phyloP scores from a whole-genome alignment of 2,888 invertebrate genomes.

The Diabrotica balteata region DNA sequence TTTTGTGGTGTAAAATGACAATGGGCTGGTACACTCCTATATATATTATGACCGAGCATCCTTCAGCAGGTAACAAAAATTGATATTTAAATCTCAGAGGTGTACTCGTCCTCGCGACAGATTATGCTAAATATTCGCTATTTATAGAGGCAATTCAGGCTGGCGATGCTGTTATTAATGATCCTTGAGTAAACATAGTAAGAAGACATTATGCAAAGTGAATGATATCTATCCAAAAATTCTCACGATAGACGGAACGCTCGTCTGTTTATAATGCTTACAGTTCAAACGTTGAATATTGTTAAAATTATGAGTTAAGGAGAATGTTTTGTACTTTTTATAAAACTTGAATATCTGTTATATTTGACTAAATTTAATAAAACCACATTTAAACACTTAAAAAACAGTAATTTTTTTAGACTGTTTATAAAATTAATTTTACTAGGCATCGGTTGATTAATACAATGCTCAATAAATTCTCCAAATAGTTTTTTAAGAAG shows the following conservation, averaged over 20 bases:
- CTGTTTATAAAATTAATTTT: no score
- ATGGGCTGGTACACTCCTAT: slow-evolving; percentile 28
- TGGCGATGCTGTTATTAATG: slow-evolving; percentile 36
- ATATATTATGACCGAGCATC: slow-evolving; percentile 4
- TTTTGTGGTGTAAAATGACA: slow-evolving; percentile 44
- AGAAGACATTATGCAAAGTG: slow-evolving; percentile 29
- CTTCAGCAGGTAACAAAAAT: slow-evolving; percentile 30
- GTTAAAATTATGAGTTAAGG: no score
- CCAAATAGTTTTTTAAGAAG: no score
- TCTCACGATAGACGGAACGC: slow-evolving; percentile 22
- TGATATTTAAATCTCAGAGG: slow-evolving; percentile 33
- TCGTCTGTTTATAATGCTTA: no score
- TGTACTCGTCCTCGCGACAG: slow-evolving; percentile 24
- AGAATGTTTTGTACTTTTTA: no score
- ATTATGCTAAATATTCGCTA: slow-evolving; percentile 35
- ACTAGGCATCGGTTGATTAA: no score
- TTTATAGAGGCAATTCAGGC: slow-evolving; percentile 27
- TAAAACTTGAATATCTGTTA: no score
- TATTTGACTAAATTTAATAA: no score
- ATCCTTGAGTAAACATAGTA: slow-evolving; percentile 36
- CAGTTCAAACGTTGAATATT: no score
- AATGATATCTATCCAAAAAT: slow-evolving; percentile 16
- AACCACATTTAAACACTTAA: no score
- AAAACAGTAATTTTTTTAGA: no score
- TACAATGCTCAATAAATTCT: no score